Evolutionary conservation across 2,888 invertebrate genomes (phyloP).

Genomic region (Eupithecia subfuscata): DNA sequence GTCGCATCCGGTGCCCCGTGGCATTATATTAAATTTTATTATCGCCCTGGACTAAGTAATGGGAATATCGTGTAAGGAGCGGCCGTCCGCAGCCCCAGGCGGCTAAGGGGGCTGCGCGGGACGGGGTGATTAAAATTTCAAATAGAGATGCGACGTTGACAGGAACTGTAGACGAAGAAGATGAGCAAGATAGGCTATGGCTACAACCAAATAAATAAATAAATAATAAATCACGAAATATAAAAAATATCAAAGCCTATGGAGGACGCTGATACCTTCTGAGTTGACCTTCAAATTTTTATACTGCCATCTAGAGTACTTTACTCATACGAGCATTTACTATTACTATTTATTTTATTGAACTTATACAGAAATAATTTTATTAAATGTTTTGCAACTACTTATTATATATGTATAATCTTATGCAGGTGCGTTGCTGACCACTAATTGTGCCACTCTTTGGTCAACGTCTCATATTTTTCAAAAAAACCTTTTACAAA

Average conservation of each 20-base stretch:
- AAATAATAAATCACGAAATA: background rate
- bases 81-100: slow-evolving; percentile 75
- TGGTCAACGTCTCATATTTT: background rate
- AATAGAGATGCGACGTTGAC: slow-evolving; percentile 38
- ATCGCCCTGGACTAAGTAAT: slow-evolving; percentile 84
- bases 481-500: background rate
- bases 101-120: slow-evolving; percentile 54
- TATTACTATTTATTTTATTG: too few relatives aligned
- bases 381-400: too few relatives aligned
- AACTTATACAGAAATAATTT: too few relatives aligned
- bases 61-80: slow-evolving; percentile 85
- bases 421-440: too few relatives aligned
- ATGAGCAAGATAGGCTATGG: background rate
- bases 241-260: background rate
- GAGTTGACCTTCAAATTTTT: too few relatives aligned
- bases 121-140: slow-evolving; percentile 81
- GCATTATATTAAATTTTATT: slow-evolving; percentile 85
- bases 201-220: too few relatives aligned
- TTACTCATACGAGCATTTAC: too few relatives aligned
- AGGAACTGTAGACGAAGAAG: background rate
- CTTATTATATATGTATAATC: too few relatives aligned
- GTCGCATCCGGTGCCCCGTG: slow-evolving; percentile 74
- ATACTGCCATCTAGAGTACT: too few relatives aligned
- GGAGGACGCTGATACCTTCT: background rate
- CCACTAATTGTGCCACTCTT: background rate